Conservation (phyloP, 1,140 invertebrate species). For the Cyclargus thomasi region DNA sequence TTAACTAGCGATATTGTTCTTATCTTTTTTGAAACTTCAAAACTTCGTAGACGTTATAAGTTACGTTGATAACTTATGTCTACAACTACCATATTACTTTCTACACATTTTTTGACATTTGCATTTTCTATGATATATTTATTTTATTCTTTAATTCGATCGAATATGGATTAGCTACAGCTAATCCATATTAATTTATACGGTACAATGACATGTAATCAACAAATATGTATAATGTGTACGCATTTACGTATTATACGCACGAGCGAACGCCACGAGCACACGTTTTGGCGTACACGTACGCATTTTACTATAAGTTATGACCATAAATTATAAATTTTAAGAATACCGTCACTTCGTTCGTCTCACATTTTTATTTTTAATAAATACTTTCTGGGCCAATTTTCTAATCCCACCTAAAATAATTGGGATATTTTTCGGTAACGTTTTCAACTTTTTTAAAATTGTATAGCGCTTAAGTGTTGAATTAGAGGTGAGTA, state of each 20-base stretch:
- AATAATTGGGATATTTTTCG: not conserved
- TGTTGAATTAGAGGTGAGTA: constrained; percentile 20
- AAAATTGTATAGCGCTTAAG: not conserved
- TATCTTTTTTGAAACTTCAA: not conserved
- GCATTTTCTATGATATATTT: not conserved
- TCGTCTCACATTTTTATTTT: not conserved
- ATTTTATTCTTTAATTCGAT: not conserved
- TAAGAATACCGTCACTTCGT: not conserved
- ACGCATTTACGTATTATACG: not conserved
- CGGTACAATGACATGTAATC: not conserved
- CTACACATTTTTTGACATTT: not conserved
- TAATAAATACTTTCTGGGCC: no score
- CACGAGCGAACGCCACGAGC: not conserved
- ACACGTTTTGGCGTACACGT: not conserved
- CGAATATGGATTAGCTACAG: no score
- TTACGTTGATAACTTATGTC: constrained; percentile 1
- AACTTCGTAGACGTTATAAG: constrained; percentile 1
- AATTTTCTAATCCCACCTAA: not conserved
- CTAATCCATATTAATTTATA: not conserved
- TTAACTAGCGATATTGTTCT: no score
- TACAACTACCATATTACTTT: not conserved
- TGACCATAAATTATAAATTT: not conserved
- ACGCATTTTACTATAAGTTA: not conserved
- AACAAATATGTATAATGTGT: not conserved
- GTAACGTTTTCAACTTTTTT: not conserved